Percentiles rank a stretch among this genome's conserved stretches.
phyloP scores from a whole-genome alignment of 2,888 invertebrate genomes.

The Microctonus hyperodae region DNA sequence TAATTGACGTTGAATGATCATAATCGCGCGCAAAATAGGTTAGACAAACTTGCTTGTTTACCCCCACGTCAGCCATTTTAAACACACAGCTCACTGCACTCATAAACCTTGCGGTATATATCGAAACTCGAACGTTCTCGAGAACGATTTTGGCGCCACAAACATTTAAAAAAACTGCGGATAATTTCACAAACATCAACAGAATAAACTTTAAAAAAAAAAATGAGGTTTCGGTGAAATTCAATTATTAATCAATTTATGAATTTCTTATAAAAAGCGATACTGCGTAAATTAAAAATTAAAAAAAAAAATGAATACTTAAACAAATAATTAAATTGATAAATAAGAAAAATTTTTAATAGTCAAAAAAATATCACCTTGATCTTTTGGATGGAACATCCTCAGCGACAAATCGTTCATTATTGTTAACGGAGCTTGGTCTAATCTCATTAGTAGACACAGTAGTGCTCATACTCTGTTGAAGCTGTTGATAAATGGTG shows the following conservation, averaged over 20 bases:
- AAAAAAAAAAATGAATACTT: background rate
- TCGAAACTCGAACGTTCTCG: conserved; percentile 27
- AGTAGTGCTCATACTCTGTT: conserved; percentile 55
- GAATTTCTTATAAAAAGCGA: too few species aligned
- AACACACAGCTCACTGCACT: conserved; percentile 44
- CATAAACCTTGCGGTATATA: conserved; percentile 27
- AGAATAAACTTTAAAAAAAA: too few species aligned
- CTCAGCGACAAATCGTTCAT: conserved; percentile 62
- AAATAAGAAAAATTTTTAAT: too few species aligned
- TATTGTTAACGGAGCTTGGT: conserved; percentile 56
- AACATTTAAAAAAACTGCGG: conserved; percentile 2
- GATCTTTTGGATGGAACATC: conserved; percentile 64
- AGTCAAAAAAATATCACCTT: conserved; percentile 63
- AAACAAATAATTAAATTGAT: too few species aligned
- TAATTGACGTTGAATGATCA: conserved; percentile 29
- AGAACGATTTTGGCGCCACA: conserved; percentile 24
- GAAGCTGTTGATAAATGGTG: conserved; percentile 60
- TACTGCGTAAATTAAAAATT: background rate
- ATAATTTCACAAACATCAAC: too few species aligned
- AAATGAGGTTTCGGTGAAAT: background rate
- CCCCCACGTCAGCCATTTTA: conserved; percentile 54
- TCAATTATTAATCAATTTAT: too few species aligned
- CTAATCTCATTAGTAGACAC: conserved; percentile 46
- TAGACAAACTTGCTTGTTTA: conserved; percentile 56
- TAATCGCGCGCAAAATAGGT: conserved; percentile 49